Evolutionary conservation across 1,140 invertebrate genomes (phyloP).

Genomic region (Apis florea): DNA sequence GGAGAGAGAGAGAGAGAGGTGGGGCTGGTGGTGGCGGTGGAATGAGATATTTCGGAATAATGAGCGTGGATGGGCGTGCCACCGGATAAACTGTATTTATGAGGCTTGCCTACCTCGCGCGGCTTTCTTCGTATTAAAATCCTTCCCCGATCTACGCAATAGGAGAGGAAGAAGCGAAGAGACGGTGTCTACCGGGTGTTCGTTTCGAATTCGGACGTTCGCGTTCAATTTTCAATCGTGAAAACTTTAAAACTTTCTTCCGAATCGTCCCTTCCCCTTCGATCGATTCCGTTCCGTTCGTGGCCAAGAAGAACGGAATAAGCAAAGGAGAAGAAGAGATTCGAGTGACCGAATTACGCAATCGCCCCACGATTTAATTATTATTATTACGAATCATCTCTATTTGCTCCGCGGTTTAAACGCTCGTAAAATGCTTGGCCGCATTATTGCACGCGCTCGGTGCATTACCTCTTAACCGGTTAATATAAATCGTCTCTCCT

Average conservation of each 20-base stretch:
- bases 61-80: constrained; percentile 78
- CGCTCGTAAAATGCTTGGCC: constrained; percentile 6
- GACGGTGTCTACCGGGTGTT: constrained; percentile 41
- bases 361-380: constrained; percentile 24
- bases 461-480: constrained; percentile 27
- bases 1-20: too few relatives aligned
- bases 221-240: not conserved
- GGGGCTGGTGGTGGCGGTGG: constrained; percentile 58
- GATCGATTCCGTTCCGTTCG: too few relatives aligned
- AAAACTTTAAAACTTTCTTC: not conserved
- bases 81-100: constrained; percentile 80
- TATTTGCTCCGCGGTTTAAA: not conserved
- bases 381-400: constrained; percentile 23
- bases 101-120: constrained; percentile 65
- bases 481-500: not conserved
- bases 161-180: not conserved
- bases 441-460: constrained; percentile 34
- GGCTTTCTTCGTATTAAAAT: constrained; percentile 55
- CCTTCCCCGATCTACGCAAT: constrained; percentile 42
- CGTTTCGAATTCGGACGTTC: not conserved
- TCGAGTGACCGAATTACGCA: constrained; percentile 18
- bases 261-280: too few relatives aligned
- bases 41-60: constrained; percentile 80
- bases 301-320: too few relatives aligned
- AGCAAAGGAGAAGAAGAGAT: too few relatives aligned